phyloP scores from a whole-genome alignment of 1,140 invertebrate genomes.

The Dinoponera quadriceps region DNA sequence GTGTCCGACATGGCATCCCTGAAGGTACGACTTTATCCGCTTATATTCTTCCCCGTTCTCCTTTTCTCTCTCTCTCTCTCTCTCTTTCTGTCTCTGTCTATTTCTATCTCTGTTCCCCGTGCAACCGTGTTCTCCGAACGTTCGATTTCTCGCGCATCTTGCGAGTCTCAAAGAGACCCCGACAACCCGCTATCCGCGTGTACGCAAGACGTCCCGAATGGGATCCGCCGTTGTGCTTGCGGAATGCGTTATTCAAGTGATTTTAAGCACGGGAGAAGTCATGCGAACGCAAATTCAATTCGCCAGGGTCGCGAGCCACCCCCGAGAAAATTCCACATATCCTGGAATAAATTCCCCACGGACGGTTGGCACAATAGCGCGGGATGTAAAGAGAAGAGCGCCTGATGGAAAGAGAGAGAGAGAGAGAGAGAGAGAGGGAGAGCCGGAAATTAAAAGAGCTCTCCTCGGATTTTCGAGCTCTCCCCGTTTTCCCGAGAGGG shows the following conservation, averaged over 20 bases:
- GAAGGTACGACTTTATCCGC: conserved; percentile 89
- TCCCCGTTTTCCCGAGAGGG: too few species aligned
- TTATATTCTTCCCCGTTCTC: conserved; percentile 13
- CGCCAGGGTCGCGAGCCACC: background rate
- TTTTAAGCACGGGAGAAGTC: conserved; percentile 8
- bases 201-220: background rate
- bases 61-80: background rate
- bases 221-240: background rate
- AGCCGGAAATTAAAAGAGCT: background rate
- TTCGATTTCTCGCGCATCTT: conserved; percentile 38
- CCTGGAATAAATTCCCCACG: background rate
- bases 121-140: conserved; percentile 8
- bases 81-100: background rate
- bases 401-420: background rate
- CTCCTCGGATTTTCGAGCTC: too few species aligned
- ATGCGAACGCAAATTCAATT: conserved; percentile 9
- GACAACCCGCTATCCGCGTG: background rate
- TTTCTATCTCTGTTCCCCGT: background rate
- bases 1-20: conserved; percentile 99
- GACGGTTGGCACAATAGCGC: background rate
- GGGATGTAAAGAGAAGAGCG: background rate
- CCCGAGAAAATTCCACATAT: background rate
- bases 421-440: background rate
- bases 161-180: conserved; percentile 39
- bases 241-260: conserved; percentile 34